phyloP scores from a whole-genome alignment of 2,113 vertebrate species.

The Mobula birostris region DNA sequence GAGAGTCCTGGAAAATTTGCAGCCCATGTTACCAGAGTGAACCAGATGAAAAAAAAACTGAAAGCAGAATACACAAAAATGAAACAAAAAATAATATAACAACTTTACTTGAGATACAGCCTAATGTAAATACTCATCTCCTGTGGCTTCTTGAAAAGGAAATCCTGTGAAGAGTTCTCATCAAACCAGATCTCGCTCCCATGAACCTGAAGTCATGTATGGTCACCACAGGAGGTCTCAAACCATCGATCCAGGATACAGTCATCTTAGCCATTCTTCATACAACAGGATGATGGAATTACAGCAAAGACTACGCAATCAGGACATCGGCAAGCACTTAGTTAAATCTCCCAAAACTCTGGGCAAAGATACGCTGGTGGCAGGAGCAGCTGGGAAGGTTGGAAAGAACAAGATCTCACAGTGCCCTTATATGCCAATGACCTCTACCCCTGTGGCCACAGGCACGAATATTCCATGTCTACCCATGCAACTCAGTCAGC shows the following conservation, averaged over 20 bases:
- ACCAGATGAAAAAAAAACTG: not conserved
- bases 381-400: slow-evolving; percentile 60
- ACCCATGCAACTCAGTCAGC: slow-evolving; percentile 53
- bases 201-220: slow-evolving; percentile 82
- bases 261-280: slow-evolving; percentile 55
- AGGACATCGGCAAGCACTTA: slow-evolving; percentile 75
- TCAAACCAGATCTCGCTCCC: slow-evolving; percentile 84
- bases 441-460: slow-evolving; percentile 58
- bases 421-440: slow-evolving; percentile 46
- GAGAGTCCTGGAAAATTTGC: not conserved
- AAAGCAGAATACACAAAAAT: not conserved
- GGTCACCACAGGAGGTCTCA: slow-evolving; percentile 75
- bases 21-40: not conserved
- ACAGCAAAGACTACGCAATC: slow-evolving; percentile 62
- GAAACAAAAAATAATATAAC: slow-evolving; percentile 45
- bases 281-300: slow-evolving; percentile 60
- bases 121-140: slow-evolving; percentile 48
- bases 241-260: slow-evolving; percentile 57
- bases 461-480: slow-evolving; percentile 64
- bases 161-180: slow-evolving; percentile 66
- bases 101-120: slow-evolving; percentile 46
- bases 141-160: slow-evolving; percentile 66
- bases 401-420: slow-evolving; percentile 66
- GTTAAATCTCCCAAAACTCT: slow-evolving; percentile 82
- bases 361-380: slow-evolving; percentile 55